phyloP scores from a whole-genome alignment of 2,888 invertebrate genomes.

The Halocaridina rubra region DNA sequence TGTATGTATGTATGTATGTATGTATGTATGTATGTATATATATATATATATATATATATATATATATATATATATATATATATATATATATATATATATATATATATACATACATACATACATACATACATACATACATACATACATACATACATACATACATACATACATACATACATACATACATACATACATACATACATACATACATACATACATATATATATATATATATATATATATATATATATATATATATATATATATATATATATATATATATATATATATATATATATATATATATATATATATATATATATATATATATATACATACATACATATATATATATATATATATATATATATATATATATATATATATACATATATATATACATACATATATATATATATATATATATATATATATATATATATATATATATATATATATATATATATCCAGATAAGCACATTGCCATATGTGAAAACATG shows the following conservation, averaged over 20 bases:
- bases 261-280: conserved; percentile 7
- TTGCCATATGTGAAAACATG: too few relatives aligned
- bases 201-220: background rate
- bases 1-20: background rate
- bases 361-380: too few relatives aligned
- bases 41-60: background rate
- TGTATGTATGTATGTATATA: background rate
- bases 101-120: background rate
- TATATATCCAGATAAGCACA: too few relatives aligned
- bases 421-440: too few relatives aligned
- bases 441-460: too few relatives aligned
- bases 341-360: conserved; percentile 1
- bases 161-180: background rate
- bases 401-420: too few relatives aligned
- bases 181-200: background rate
- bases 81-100: background rate
- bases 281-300: conserved; percentile 30
- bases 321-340: conserved; percentile 25
- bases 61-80: background rate
- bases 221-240: background rate
- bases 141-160: background rate
- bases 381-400: too few relatives aligned
- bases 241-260: background rate
- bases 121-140: background rate
- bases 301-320: conserved; percentile 24